phyloP scores from a whole-genome alignment of 2,888 invertebrate genomes.

The Piscicola geometra region DNA sequence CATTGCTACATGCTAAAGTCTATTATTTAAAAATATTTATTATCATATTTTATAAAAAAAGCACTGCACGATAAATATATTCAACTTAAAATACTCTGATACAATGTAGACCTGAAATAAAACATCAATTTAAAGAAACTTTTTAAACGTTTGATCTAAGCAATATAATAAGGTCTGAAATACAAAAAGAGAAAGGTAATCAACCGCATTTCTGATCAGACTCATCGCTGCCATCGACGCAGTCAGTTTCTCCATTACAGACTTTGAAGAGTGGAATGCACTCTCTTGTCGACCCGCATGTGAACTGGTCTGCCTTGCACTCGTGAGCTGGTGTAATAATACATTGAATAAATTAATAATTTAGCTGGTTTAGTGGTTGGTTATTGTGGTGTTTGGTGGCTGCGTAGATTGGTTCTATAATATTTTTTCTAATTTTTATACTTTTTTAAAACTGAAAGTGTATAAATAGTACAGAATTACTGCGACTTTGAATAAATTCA shows the following conservation, averaged over 20 bases:
- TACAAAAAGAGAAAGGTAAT: neutral
- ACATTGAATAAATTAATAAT: no score
- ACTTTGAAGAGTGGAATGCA: slow-evolving; percentile 34
- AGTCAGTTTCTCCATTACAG: slow-evolving; percentile 40
- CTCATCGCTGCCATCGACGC: slow-evolving; percentile 41
- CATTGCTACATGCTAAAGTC: no score
- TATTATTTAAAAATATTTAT: no score
- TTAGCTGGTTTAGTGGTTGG: no score
- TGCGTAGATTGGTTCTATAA: no score
- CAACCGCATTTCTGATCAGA: slow-evolving; percentile 37
- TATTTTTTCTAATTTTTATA: neutral
- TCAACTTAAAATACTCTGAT: neutral
- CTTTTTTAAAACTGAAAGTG: neutral
- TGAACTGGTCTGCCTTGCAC: slow-evolving; percentile 36
- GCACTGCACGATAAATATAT: neutral
- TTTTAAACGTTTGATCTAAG: neutral
- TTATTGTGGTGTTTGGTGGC: no score
- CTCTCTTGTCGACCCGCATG: slow-evolving; percentile 33
- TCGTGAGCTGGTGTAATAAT: slow-evolving; percentile 35
- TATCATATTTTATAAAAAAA: neutral
- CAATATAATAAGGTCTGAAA: neutral
- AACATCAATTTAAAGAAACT: neutral
- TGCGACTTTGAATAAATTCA: no score
- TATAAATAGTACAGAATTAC: no score
- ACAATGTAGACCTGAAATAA: neutral